phyloP scores from a whole-genome alignment of 2,888 invertebrate genomes.

The Automeris io region DNA sequence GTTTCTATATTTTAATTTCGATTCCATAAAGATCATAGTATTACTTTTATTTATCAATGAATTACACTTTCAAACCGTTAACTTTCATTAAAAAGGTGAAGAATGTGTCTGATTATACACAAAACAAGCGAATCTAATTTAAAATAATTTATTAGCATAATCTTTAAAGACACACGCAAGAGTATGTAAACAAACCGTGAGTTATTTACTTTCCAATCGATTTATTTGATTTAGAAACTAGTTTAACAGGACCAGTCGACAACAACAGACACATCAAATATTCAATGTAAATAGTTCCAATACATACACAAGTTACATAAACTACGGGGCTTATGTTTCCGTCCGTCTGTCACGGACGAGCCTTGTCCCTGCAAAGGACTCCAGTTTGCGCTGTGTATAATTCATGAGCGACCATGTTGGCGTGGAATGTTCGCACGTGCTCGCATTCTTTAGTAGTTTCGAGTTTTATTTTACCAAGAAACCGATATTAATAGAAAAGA shows the following conservation, averaged over 20 bases:
- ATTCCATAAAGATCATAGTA: no score
- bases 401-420: conserved; percentile 23
- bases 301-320: conserved; percentile 19
- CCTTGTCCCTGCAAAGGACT: conserved; percentile 9
- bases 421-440: conserved; percentile 9
- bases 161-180: neutral
- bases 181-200: neutral
- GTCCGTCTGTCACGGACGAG: conserved; percentile 23
- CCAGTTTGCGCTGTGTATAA: conserved; percentile 20
- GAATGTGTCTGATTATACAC: no score
- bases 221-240: neutral
- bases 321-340: conserved; percentile 20
- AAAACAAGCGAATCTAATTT: no score
- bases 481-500: no score
- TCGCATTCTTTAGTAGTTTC: conserved; percentile 5
- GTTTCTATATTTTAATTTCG: no score
- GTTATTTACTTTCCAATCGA: neutral
- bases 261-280: neutral
- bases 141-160: neutral
- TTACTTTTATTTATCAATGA: no score
- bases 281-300: conserved; percentile 11
- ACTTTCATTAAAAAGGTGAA: no score
- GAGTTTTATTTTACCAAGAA: no score
- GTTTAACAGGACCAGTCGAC: neutral
- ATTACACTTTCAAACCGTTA: no score